Evolutionary conservation across 2,113 vertebrate genomes (phyloP).

Genomic region (Saguinus imperator): DNA sequence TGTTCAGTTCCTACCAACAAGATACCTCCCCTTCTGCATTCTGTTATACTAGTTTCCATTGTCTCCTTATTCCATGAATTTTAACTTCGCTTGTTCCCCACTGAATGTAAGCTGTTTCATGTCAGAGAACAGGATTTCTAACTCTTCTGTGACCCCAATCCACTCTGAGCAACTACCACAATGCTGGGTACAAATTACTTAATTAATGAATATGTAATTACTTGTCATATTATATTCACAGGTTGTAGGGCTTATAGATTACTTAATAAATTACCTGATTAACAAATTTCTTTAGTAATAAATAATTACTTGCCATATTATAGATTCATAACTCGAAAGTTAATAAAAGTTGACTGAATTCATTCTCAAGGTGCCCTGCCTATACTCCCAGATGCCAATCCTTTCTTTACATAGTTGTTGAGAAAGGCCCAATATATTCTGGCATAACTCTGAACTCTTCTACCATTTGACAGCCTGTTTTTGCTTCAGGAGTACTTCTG

Average conservation of each 20-base stretch:
- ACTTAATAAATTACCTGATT: conserved; percentile 41
- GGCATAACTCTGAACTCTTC: neutral
- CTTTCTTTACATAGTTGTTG: neutral
- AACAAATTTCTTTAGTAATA: conserved; percentile 46
- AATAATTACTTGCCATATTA: conserved; percentile 27
- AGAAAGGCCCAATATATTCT: neutral
- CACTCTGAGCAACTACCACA: neutral
- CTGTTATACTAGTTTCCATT: neutral
- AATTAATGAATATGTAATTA: conserved; percentile 24
- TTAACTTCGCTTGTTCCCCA: neutral
- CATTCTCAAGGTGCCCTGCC: neutral
- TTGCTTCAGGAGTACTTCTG: neutral
- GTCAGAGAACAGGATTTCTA: neutral
- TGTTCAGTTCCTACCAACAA: neutral
- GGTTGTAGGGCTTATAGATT: neutral
- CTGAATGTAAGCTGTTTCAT: neutral
- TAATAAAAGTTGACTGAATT: neutral
- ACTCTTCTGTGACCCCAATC: neutral
- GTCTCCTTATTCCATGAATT: neutral
- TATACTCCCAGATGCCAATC: neutral
- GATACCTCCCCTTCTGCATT: neutral
- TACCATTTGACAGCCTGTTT: neutral
- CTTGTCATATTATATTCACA: conserved; percentile 18
- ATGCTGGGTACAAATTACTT: neutral
- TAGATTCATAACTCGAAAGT: neutral